phyloP scores from a whole-genome alignment of 2,888 invertebrate species.

The Sinopyrophorus schimmeli region DNA sequence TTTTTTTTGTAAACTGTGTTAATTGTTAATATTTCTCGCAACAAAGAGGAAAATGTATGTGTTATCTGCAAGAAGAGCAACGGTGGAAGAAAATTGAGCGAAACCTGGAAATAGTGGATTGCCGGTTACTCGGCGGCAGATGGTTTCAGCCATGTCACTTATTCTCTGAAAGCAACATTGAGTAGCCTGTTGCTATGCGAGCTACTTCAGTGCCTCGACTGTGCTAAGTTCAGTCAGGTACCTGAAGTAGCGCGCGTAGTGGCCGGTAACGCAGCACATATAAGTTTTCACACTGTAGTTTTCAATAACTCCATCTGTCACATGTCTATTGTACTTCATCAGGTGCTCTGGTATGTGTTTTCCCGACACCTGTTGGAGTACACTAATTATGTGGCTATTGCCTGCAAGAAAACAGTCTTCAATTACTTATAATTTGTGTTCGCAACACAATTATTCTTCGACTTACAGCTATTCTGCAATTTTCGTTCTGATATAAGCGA shows the following conservation, averaged over 20 bases:
- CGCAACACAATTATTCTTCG: background rate
- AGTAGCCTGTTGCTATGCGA: conserved; percentile 67
- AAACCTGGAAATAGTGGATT: too few species aligned
- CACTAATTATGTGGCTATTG: conserved; percentile 87
- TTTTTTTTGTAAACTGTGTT: too few species aligned
- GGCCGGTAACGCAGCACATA: conserved; percentile 52
- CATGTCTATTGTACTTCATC: conserved; percentile 99
- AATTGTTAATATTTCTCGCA: too few species aligned
- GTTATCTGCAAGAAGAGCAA: background rate
- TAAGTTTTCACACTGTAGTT: conserved; percentile 1
- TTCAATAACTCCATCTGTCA: conserved; percentile 61
- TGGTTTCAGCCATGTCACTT: conserved; percentile 7
- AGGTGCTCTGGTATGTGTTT: conserved; percentile 94
- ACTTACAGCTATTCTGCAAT: too few species aligned
- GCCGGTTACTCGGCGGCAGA: conserved; percentile 18
- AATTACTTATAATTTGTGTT: background rate
- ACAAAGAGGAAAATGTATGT: too few species aligned
- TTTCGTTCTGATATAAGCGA: too few species aligned
- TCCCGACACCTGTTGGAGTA: conserved; percentile 99
- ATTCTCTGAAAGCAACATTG: conserved; percentile 7
- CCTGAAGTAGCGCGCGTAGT: conserved; percentile 98
- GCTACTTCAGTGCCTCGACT: conserved; percentile 91
- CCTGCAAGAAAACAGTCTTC: conserved; percentile 42
- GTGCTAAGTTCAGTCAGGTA: conserved; percentile 84
- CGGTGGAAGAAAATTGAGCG: conserved; percentile 2